phyloP scores from a whole-genome alignment of 2,888 invertebrate genomes.

The Blastobasis lacticolella region DNA sequence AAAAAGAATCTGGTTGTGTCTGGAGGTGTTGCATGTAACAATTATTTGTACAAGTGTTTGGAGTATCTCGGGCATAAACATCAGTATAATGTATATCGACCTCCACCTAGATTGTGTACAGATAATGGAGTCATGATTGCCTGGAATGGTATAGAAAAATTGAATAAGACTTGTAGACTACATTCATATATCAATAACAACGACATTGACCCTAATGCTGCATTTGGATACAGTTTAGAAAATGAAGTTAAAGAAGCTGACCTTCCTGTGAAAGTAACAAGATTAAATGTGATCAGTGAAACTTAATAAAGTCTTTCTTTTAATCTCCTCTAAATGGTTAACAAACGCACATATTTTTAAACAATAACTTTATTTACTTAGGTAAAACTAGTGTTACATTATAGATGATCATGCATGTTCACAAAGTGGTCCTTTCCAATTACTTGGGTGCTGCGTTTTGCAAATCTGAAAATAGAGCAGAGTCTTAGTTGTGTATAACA shows the following conservation, averaged over 20 bases:
- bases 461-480: conserved; percentile 37
- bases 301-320: conserved; percentile 17
- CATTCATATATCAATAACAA: conserved; percentile 72
- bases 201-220: conserved; percentile 73
- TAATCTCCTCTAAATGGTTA: conserved; percentile 13
- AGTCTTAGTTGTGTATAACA: no score
- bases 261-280: conserved; percentile 55
- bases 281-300: conserved; percentile 33
- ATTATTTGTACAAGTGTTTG: conserved; percentile 83
- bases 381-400: conserved; percentile 3
- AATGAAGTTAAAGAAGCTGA: conserved; percentile 70
- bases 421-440: conserved; percentile 23
- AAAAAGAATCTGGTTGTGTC: conserved; percentile 84
- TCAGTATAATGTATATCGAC: conserved; percentile 80
- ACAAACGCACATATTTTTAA: no score
- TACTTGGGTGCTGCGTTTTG: conserved; percentile 37
- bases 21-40: conserved; percentile 97
- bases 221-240: conserved; percentile 76
- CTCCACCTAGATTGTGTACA: conserved; percentile 90
- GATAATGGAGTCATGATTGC: conserved; percentile 99
- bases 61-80: conserved; percentile 77
- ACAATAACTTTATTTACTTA: no score
- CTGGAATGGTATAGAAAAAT: conserved; percentile 95
- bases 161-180: conserved; percentile 54
- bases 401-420: conserved; percentile 37